These are phyloP conservation scores for Cheilosia vulpina DNA, from an alignment of 2,888 invertebrate species.

Conservation along the genomic window DNA sequence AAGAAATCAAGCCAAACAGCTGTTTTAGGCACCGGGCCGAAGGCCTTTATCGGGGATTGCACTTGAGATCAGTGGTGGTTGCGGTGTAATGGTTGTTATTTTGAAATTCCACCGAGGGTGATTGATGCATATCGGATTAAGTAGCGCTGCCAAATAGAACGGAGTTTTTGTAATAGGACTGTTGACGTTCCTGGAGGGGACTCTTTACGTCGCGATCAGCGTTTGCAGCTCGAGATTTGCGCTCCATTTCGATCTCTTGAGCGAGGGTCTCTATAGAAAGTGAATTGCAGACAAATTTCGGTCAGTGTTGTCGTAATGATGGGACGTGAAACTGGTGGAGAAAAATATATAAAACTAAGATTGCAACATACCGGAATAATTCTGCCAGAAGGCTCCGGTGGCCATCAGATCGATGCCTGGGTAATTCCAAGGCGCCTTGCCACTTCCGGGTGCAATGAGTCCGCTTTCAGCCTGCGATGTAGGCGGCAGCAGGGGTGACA, in stretches of 20 bases:
- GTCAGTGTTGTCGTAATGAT: background rate
- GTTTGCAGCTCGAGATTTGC: conserved; percentile 92
- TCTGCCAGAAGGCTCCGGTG: conserved; percentile 95
- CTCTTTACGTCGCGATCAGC: conserved; percentile 93
- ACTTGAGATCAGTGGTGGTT: conserved; percentile 74
- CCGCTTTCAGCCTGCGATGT: conserved; percentile 83
- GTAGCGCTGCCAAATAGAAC: conserved; percentile 95
- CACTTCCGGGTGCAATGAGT: conserved; percentile 81
- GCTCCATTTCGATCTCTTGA: conserved; percentile 94
- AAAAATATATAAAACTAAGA: background rate
- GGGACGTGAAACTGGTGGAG: background rate
- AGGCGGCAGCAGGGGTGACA: conserved; percentile 81
- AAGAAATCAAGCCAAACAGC: conserved; percentile 45
- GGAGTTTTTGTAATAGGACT: conserved; percentile 93
- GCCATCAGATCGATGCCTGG: conserved; percentile 92
- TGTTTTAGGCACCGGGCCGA: conserved; percentile 65
- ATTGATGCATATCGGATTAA: conserved; percentile 81
- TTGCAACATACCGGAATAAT: conserved; percentile 91
- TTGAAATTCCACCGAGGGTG: conserved; percentile 5
- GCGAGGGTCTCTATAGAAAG: conserved; percentile 90
- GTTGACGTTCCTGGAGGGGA: conserved; percentile 91
- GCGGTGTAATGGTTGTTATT: conserved; percentile 26
- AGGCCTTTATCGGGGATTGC: conserved; percentile 71
- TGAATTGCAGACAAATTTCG: conserved; percentile 11
- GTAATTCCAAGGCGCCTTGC: conserved; percentile 87